Evolutionary conservation across 1,140 invertebrate species (phyloP), one percentile per base, ranked within the genome.

Genomic region (Phortica variegata): DNA sequence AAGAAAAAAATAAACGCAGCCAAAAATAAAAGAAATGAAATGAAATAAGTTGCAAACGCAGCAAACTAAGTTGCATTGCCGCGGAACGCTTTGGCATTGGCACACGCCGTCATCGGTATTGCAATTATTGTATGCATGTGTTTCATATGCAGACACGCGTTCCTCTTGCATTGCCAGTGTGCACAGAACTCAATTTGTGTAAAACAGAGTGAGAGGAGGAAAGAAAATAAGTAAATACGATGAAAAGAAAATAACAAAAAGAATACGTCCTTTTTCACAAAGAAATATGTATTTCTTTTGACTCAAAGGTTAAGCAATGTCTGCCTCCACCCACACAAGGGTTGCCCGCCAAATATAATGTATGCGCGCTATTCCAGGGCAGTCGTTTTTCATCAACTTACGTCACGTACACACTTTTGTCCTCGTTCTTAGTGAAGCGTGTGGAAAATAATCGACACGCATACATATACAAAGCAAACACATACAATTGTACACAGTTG

Each of bases 311-410:
- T n/a, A n/a, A n/a, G n/a, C n/a, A n/a, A n/a, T n/a, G 13, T 38
- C 40, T 34, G 32, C 13, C 41, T 31, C 44, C 45, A 59, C 52
- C 59, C 63, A 49, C 63, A 60, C 58, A 60, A 65, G 63, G 68
- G 65, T 63, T 68, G 65, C 54, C 63, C 68, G 63, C 63, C 63
- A 68, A 66, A 60, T 59, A 56, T 68, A 60, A 53, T 47, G 21
- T 37, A 43, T 34, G 43, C 29, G 33, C 49, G 43, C 19, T 42
- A 36, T 49, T 43, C 47, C 43, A 23, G 19, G 23, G 43, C 33
- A 13, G 36, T 52, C 23, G 23, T 10, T 26, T 26, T 44, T 44
- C 18, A 34, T 17, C 16, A 34, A 21, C 39, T 41, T 54, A 47
- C 52, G 36, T 43, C 46, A 54, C 52, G 47, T 54, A 48, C 47